Conservation (phyloP, 2,888 invertebrate genomes). For the Temnothorax unifasciatus region DNA sequence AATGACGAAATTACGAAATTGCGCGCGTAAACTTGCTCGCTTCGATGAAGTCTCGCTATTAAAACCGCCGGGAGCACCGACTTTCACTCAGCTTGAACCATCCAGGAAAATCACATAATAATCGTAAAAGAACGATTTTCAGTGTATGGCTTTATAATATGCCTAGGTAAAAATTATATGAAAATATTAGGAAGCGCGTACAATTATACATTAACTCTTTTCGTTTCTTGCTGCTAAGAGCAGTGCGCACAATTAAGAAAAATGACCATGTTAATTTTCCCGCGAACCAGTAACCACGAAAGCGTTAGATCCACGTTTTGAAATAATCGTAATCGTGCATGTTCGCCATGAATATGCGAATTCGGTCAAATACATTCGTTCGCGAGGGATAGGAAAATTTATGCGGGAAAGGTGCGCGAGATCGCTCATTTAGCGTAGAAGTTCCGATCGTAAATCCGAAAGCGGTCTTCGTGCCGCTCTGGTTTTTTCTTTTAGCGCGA, state of each 20-base stretch:
- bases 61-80: background rate
- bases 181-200: background rate
- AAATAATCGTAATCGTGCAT: slow-evolving; percentile 6
- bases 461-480: slow-evolving; percentile 18
- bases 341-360: background rate
- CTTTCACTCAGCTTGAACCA: slow-evolving; percentile 2
- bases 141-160: background rate
- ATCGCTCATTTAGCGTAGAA: slow-evolving; percentile 32
- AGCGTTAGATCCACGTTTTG: background rate
- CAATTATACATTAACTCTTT: background rate
- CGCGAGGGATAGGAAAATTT: slow-evolving; percentile 12
- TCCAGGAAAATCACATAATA: slow-evolving; percentile 17
- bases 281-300: background rate
- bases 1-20: slow-evolving; percentile 42
- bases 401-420: slow-evolving; percentile 1
- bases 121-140: background rate
- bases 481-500: slow-evolving; percentile 32
- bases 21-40: slow-evolving; percentile 39
- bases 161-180: background rate
- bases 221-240: background rate
- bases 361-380: background rate
- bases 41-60: slow-evolving; percentile 39
- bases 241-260: background rate
- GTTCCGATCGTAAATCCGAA: slow-evolving; percentile 25
- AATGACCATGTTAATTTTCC: background rate